Base-by-base conservation (phyloP, 2,113 vertebrate species). In the Passer domesticus region DNA sequence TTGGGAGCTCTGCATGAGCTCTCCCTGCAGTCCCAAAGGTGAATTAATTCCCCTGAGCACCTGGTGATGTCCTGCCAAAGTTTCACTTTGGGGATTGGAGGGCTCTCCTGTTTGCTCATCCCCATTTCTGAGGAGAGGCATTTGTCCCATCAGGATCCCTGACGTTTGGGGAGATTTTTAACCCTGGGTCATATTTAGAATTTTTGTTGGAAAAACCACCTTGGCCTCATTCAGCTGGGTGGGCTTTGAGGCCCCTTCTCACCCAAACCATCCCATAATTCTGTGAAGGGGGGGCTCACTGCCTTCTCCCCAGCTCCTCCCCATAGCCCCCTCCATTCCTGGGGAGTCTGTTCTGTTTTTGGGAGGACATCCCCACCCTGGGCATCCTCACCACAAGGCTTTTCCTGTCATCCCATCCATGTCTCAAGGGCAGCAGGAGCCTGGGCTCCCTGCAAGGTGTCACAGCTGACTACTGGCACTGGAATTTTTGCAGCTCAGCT, bases 161-260 rank as follows among this genome's bases (percentile, higher is more conserved):
- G 5, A 15, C 5, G 25, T 9, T 5, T 11, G 31, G 28, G 25
- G 5, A 49, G 70, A 3, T 14, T 59, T 59, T 55, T 63, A 87
- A 64, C 59, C 15, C 55, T 9, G 24, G 25, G 11, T 69, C 70
- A 13, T 2, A 6, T 14, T 78, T 27, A 8, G 18, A 13, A 22
- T 91, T 74, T 64, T 22, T 37, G 13, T 15, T 7, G 9, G 39
- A 18, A 18, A 10, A 28, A 19, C 4, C 2, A 0, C 1, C 0
- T 5, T 35, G 37, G 17, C 20, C 44, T 41, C 41, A 6, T 41
- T 41, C 41, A 15, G 9, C 49, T 50, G 49, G 49, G 14, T 15
- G 49, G 49, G 24, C 2, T 50, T 27, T 50, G 24, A 27, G 24
- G 24, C 6, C 49, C 24, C 49, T 50, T 27, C 47, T 14, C 14